Percentiles rank a stretch among this genome's conserved stretches.
phyloP scores from a whole-genome alignment of 1,140 invertebrate genomes.

The Periplaneta americana region DNA sequence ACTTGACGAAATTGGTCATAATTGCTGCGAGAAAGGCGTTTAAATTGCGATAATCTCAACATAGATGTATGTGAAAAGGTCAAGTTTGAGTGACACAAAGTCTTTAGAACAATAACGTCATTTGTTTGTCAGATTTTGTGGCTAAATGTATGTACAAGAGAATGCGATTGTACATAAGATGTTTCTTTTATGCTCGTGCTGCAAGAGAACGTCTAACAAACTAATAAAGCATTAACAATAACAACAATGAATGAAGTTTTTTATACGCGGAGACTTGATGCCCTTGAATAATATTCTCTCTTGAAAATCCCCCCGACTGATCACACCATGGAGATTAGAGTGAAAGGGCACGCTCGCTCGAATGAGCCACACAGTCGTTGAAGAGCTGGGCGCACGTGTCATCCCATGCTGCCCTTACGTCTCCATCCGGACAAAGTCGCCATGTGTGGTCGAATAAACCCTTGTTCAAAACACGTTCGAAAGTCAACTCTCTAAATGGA shows the following conservation, averaged over 20 bases:
- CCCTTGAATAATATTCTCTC: neutral
- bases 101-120: no score
- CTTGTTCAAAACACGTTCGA: neutral
- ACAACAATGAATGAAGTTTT: neutral
- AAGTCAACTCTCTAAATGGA: neutral
- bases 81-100: no score
- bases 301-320: neutral
- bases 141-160: no score
- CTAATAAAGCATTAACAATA: neutral
- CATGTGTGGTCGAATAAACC: neutral
- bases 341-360: neutral
- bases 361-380: no score
- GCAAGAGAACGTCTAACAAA: no score
- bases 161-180: no score
- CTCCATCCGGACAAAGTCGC: neutral
- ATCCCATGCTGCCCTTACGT: neutral
- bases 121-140: no score
- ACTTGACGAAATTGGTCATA: no score
- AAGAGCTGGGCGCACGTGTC: neutral
- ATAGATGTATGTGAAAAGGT: no score
- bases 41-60: no score
- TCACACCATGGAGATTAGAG: neutral
- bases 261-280: neutral
- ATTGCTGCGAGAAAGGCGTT: no score
- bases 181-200: no score